Percentiles rank a stretch among this genome's conserved stretches.
Conservation (phyloP, 1,140 invertebrate species). For the Drosophila micromelanica region DNA sequence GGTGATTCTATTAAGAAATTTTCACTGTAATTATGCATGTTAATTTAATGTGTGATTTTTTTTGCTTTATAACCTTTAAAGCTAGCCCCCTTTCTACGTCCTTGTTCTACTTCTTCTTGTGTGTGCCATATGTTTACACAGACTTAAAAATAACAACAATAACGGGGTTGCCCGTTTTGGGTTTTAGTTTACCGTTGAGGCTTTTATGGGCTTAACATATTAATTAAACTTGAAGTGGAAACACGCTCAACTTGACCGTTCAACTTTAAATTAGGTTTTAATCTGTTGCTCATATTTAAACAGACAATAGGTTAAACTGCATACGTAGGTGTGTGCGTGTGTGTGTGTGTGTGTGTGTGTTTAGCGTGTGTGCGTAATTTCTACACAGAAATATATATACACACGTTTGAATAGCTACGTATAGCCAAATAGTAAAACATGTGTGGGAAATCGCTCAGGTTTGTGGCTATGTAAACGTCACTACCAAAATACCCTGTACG, state of each 20-base stretch:
- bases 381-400: background rate
- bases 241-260: constrained; percentile 42
- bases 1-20: background rate
- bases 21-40: constrained; percentile 10
- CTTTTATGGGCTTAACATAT: constrained; percentile 79
- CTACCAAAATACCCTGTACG: background rate
- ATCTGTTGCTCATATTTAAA: constrained; percentile 82
- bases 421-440: constrained; percentile 6
- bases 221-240: constrained; percentile 80
- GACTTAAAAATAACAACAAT: constrained; percentile 33
- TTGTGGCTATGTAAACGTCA: background rate
- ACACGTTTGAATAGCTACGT: background rate
- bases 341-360: background rate
- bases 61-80: constrained; percentile 7
- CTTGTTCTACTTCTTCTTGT: background rate
- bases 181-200: constrained; percentile 64
- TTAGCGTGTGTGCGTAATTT: no score
- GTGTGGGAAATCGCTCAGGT: constrained; percentile 2
- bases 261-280: constrained; percentile 81
- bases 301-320: constrained; percentile 37
- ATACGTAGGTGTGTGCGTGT: background rate
- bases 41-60: constrained; percentile 22
- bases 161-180: constrained; percentile 26
- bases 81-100: background rate
- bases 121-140: constrained; percentile 37